These are phyloP conservation scores for Micrasema minimum DNA, from an alignment of 1,140 invertebrate genomes.

Conservation along the genomic window DNA sequence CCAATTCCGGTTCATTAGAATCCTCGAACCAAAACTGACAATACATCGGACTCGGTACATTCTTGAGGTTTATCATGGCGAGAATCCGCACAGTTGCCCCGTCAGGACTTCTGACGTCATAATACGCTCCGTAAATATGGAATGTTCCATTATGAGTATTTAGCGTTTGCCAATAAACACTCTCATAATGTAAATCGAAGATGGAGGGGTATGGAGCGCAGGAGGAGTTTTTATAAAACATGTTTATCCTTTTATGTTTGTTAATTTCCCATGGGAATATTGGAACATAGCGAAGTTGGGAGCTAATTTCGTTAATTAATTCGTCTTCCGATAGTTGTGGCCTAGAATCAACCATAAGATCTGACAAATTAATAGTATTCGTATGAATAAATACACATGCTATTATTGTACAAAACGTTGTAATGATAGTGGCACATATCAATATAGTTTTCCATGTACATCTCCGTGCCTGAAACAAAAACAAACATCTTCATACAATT, in stretches of 20 bases:
- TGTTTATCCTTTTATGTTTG: slow-evolving; percentile 73
- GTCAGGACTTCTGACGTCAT: slow-evolving; percentile 78
- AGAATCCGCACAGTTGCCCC: slow-evolving; percentile 85
- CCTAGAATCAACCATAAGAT: too few species aligned
- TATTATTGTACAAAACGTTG: too few species aligned
- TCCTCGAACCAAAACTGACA: slow-evolving; percentile 93
- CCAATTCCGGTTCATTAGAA: slow-evolving; percentile 79
- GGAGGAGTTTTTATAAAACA: slow-evolving; percentile 76
- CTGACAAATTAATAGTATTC: too few species aligned
- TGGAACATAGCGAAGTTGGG: slow-evolving; percentile 81
- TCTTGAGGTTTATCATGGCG: slow-evolving; percentile 89
- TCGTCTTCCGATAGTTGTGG: too few species aligned
- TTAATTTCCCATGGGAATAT: slow-evolving; percentile 83
- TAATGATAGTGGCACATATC: too few species aligned
- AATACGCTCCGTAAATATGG: slow-evolving; percentile 89
- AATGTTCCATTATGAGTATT: slow-evolving; percentile 84
- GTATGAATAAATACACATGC: too few species aligned
- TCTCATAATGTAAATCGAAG: slow-evolving; percentile 90
- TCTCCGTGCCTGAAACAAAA: too few species aligned
- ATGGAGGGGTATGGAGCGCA: slow-evolving; percentile 85
- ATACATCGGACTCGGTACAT: slow-evolving; percentile 81
- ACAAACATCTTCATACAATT: too few species aligned
- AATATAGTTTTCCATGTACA: too few species aligned
- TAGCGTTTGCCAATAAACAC: slow-evolving; percentile 89
- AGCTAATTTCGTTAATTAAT: slow-evolving; percentile 67